Base-by-base conservation (phyloP, 2,797 vertebrate species). In the Micropoecilia bifurca region DNA sequence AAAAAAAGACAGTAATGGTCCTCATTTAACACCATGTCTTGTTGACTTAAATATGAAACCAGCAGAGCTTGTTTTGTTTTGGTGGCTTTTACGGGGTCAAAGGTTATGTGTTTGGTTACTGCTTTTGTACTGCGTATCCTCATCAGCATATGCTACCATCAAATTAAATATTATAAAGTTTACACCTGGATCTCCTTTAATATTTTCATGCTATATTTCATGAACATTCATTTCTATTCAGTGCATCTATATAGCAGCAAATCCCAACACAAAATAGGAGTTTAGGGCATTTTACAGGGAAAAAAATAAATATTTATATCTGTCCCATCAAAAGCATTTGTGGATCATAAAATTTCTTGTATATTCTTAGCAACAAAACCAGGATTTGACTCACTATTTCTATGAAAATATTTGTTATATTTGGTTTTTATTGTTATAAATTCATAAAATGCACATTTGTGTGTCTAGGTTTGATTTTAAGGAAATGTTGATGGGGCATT, bases 51-150 rank as follows among this genome's bases (percentile, higher is more conserved):
- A 68, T 53, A 72, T 86, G 75, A 86, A 81, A 73, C 73, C 76
- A 73, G 79, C 80, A 83, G 41, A 71, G 74, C 59, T 63, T 68
- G 83, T 50, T 55, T 59, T 75, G 41, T 78, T 81, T 79, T 69
- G 75, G 87, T 89, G 85, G 88, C 84, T 71, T 90, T 87, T 90
- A 90, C 74, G 90, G 91, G 93, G 90, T 92, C 90, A 93, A 71
- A 89, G 92, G 89, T 89, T 82, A 88, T 86, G 86, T 87, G 83
- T 93, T 86, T 91, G 84, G 78, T 91, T 75, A 85, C 84, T 90
- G 93, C 91, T 95, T 95, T 95, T 95, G 90, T 95, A 93, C 91
- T 73, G 86, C 14, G 83, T 93, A 88, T 92, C 89, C 80, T 94
- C 86, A 90, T 94, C 84, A 92, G 59, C 68, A 80, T 93, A 93